Evolutionary conservation across 2,113 vertebrate genomes (phyloP).

Genomic region (Meles meles): DNA sequence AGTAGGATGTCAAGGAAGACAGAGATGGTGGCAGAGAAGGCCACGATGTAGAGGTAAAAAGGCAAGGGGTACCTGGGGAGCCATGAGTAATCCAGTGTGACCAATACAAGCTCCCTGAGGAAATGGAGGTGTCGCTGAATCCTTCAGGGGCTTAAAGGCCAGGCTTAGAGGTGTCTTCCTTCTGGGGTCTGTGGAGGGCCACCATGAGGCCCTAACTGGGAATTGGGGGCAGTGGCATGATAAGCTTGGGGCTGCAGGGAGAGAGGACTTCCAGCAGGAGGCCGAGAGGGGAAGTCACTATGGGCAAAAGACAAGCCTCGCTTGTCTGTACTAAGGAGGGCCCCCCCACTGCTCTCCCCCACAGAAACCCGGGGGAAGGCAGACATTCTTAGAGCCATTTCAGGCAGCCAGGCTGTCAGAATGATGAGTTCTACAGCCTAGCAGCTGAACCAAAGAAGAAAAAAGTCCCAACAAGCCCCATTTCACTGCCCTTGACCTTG

Average conservation of each 20-base stretch:
- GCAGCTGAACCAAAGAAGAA: constrained; percentile 27
- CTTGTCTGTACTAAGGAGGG: background rate
- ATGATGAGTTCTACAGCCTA: background rate
- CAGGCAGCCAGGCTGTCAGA: background rate
- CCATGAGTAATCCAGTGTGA: background rate
- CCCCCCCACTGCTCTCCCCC: fast-evolving
- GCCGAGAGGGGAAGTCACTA: background rate
- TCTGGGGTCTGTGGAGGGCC: background rate
- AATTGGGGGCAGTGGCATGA: background rate
- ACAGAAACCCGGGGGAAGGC: background rate
- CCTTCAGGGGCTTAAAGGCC: background rate
- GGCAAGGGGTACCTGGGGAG: background rate
- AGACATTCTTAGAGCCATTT: background rate
- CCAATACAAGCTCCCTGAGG: background rate
- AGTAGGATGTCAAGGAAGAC: background rate
- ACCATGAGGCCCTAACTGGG: fast-evolving
- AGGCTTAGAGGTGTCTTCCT: background rate
- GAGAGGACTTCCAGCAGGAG: background rate
- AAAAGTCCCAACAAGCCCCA: constrained; percentile 27
- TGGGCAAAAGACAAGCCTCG: background rate
- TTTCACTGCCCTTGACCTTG: constrained; percentile 59
- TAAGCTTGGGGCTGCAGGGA: background rate
- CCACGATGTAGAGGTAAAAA: background rate
- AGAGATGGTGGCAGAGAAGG: background rate
- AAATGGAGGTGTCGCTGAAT: background rate